phyloP scores from a whole-genome alignment of 2,888 invertebrate species.

The Apodemia zela region DNA sequence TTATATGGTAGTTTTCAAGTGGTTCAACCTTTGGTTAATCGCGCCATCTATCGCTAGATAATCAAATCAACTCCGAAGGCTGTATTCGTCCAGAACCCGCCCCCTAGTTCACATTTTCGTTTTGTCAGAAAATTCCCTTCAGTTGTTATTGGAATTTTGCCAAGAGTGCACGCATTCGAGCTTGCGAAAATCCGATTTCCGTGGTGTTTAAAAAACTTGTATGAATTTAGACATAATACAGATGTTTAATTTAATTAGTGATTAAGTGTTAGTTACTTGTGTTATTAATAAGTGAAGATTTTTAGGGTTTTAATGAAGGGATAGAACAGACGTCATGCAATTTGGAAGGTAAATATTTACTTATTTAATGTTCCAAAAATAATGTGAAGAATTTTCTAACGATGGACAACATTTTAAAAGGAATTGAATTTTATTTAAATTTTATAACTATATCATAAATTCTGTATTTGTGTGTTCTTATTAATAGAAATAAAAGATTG shows the following conservation, averaged over 20 bases:
- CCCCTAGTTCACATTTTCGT: slow-evolving; percentile 45
- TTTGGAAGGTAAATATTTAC: slow-evolving; percentile 9
- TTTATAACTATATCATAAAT: too few relatives aligned
- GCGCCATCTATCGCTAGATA: slow-evolving; percentile 38
- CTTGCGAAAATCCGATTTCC: not conserved
- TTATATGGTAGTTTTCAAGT: too few relatives aligned
- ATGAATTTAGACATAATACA: not conserved
- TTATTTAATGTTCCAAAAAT: not conserved
- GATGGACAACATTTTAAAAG: too few relatives aligned
- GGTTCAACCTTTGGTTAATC: slow-evolving; percentile 25
- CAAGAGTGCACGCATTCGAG: slow-evolving; percentile 37
- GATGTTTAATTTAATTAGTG: not conserved
- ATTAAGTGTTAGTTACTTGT: not conserved
- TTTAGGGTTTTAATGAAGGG: not conserved
- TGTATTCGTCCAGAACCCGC: slow-evolving; percentile 44
- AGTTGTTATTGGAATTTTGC: slow-evolving; percentile 51
- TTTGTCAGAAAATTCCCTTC: slow-evolving; percentile 33
- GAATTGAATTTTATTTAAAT: too few relatives aligned
- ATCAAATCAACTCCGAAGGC: slow-evolving; percentile 39
- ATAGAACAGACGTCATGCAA: slow-evolving; percentile 3
- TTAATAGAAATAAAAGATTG: too few relatives aligned
- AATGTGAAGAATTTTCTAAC: not conserved
- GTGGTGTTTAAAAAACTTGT: slow-evolving; percentile 13
- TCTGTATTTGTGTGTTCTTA: too few relatives aligned
- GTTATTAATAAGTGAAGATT: slow-evolving; percentile 2